These are phyloP conservation scores for Gymnocypris eckloni DNA, from an alignment of 2,797 vertebrate genomes.

Conservation along the genomic window DNA sequence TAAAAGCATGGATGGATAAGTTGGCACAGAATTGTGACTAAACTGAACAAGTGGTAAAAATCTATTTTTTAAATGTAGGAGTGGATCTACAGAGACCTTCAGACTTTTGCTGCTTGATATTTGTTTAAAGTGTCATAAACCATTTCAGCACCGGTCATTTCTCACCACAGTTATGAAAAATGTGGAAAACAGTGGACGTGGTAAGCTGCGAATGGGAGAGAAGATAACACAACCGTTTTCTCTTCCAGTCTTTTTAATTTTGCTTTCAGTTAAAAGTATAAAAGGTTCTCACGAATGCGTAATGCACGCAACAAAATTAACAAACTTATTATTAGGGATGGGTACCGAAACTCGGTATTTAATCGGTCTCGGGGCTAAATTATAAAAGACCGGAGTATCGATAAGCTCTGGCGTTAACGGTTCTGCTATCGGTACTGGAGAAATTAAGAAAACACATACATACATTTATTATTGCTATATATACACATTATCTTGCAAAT, in stretches of 20 bases:
- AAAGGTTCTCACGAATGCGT: background rate
- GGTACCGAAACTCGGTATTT: too few species aligned
- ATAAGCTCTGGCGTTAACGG: too few species aligned
- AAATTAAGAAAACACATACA: too few species aligned
- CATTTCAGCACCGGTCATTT: background rate
- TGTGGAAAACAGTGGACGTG: background rate
- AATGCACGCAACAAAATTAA: background rate
- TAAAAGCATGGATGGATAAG: background rate
- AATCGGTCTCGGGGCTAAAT: too few species aligned
- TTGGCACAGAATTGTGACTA: background rate
- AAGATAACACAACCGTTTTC: background rate
- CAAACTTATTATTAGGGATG: too few species aligned
- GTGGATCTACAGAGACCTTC: background rate
- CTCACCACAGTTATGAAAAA: background rate
- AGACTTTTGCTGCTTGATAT: conserved; percentile 4
- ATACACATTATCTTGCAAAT: too few species aligned
- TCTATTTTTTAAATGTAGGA: background rate
- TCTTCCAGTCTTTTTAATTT: background rate
- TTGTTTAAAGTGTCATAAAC: background rate
- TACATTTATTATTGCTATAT: too few species aligned
- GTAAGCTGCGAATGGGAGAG: background rate
- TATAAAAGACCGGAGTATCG: too few species aligned
- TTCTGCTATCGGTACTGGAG: too few species aligned
- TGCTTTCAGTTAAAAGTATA: background rate
- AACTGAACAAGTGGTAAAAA: conserved; percentile 1